Percentiles rank a stretch among this genome's conserved stretches.
These are phyloP conservation scores for Leptinotarsa tumamoca DNA, from an alignment of 2,888 invertebrate species.

Conservation along the genomic window DNA sequence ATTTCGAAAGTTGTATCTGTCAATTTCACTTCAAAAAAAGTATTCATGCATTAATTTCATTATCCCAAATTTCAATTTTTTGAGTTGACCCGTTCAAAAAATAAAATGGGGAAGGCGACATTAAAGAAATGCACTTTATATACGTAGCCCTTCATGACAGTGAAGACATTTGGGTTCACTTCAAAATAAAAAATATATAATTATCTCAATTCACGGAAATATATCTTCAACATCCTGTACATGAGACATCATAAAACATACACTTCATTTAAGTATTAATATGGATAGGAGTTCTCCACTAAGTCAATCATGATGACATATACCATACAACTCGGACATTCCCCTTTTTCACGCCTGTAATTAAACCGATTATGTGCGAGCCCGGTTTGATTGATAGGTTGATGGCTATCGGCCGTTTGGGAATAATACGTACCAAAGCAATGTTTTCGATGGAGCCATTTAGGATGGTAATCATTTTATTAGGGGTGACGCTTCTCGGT, in stretches of 20 bases:
- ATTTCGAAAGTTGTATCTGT: no score
- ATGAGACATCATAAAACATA: not conserved
- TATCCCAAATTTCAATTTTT: no score
- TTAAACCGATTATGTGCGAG: constrained; percentile 30
- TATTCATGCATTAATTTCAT: no score
- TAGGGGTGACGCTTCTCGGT: not conserved
- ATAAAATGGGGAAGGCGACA: no score
- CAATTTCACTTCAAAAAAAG: no score
- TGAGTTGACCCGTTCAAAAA: no score
- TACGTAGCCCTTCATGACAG: not conserved
- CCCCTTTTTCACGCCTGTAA: constrained; percentile 27
- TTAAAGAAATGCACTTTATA: no score
- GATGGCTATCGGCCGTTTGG: constrained; percentile 29
- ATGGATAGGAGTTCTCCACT: not conserved
- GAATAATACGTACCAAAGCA: constrained; percentile 30
- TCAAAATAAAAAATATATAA: not conserved
- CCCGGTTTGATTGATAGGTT: constrained; percentile 34
- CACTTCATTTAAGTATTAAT: not conserved
- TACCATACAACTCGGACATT: not conserved
- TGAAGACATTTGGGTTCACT: not conserved
- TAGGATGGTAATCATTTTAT: constrained; percentile 15
- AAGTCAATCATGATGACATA: constrained; percentile 15
- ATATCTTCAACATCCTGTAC: not conserved
- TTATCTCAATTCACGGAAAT: not conserved
- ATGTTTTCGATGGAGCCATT: constrained; percentile 31